Evolutionary conservation across 2,888 invertebrate species (phyloP), one percentile per base, ranked within the genome.

Genomic region (Mongoloraphidia duomilia): DNA sequence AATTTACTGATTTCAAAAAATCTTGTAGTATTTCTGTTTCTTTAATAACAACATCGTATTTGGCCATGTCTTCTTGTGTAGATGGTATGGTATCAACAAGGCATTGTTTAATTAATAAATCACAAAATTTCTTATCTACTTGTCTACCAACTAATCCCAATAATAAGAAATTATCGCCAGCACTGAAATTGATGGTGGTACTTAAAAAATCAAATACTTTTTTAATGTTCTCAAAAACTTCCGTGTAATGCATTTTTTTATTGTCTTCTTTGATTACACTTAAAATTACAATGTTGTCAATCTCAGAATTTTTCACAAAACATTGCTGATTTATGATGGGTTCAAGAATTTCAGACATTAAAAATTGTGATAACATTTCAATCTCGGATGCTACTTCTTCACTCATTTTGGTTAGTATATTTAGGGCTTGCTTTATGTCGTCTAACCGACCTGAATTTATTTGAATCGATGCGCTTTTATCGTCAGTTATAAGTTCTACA

Each of bases 71-170:
- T 48, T 77, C 77, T 55, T 78, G 79, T 45, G 78, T 84, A 53
- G 79, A 80, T 0, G 92, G 92, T 59, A 91, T 80, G 0, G 86
- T 83, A 53, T 79, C 73, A 44, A 79, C 71, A 9, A 92, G 72
- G 60, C 89, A 90, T 57, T 86, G 77, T 53, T 80, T 76, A 3
- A 86, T 77, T 37, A 91, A 66, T 13, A 76, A 61, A 13, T 79
- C 74, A 17, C 81, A 73, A 56, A 90, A 76, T 42, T 78, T 74
- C 5, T 67, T 63, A 57, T 73, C 68, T 37, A 80, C 69, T 54
- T 75, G 64, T 39, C 68, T 65, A 0, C 80, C 77, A 44, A 82
- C 69, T 57, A 69, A 71, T 50, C 62, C 66, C 60, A 84, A 68
- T 38, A 80, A 64, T 3, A 69, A 70, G 37, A 66, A 59, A 9